phyloP scores from a whole-genome alignment of 2,888 invertebrate genomes.

The Luffia ferchaultella region DNA sequence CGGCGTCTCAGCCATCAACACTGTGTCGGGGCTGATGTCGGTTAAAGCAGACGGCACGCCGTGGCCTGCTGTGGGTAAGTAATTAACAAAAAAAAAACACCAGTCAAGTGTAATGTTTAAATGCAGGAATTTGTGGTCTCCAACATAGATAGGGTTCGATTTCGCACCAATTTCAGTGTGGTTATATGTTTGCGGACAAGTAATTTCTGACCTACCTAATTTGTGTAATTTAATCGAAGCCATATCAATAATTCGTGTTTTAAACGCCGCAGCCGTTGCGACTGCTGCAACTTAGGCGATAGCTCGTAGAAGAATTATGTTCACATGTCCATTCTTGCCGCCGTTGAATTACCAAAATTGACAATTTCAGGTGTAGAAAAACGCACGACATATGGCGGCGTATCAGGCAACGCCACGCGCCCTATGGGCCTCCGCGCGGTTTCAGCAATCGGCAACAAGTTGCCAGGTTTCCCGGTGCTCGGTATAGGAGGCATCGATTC shows the following conservation, averaged over 20 bases:
- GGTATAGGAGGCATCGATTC: conserved; percentile 98
- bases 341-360: too few relatives aligned
- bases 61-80: conserved; percentile 90
- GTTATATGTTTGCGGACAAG: too few relatives aligned
- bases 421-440: conserved; percentile 94
- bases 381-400: conserved; percentile 92
- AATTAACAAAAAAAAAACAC: background rate
- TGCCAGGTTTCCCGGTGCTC: conserved; percentile 91
- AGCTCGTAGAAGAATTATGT: too few relatives aligned
- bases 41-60: conserved; percentile 81
- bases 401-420: conserved; percentile 93
- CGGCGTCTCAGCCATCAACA: conserved; percentile 98
- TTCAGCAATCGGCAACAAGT: conserved; percentile 81
- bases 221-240: too few relatives aligned
- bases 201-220: too few relatives aligned
- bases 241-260: too few relatives aligned
- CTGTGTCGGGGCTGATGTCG: conserved; percentile 94
- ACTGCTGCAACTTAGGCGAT: too few relatives aligned
- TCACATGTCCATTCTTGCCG: too few relatives aligned
- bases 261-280: too few relatives aligned
- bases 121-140: background rate
- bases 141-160: too few relatives aligned
- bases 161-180: too few relatives aligned
- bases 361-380: conserved; percentile 69
- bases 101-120: too few relatives aligned